Evolutionary conservation across 2,797 vertebrate genomes (phyloP).

Genomic region (Malacoraja senta): DNA sequence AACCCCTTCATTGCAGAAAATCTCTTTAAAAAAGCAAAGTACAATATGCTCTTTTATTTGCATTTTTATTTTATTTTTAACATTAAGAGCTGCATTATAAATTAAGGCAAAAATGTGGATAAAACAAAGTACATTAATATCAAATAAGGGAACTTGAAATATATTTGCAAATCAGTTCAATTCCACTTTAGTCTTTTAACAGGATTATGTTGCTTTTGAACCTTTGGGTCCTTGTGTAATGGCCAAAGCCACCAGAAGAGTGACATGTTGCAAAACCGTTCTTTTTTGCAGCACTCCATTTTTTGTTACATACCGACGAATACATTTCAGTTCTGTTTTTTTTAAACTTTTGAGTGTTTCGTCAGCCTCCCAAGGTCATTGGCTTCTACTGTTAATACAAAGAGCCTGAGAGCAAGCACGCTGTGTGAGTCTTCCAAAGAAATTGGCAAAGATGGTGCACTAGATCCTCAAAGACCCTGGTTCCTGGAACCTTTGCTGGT

Average conservation of each 20-base stretch:
- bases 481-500: not conserved
- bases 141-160: not conserved
- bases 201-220: not conserved
- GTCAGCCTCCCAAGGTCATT: not conserved
- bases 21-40: not conserved
- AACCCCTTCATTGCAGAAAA: not conserved
- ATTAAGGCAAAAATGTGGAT: not conserved
- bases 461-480: not conserved
- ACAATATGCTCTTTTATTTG: not conserved
- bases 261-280: not conserved
- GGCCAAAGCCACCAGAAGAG: not conserved
- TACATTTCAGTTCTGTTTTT: not conserved
- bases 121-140: not conserved
- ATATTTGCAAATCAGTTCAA: not conserved
- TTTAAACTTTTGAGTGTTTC: not conserved
- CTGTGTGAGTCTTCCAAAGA: not conserved
- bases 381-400: not conserved
- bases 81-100: not conserved
- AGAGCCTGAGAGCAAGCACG: not conserved
- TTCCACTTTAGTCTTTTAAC: not conserved
- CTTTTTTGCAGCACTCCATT: not conserved
- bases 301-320: not conserved
- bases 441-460: not conserved
- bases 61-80: not conserved
- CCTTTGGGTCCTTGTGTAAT: not conserved